A percentile compares a stretch with the other conserved stretches of the same genome.
Conservation (phyloP, 2,113 vertebrate genomes). For the Mohoua ochrocephala region DNA sequence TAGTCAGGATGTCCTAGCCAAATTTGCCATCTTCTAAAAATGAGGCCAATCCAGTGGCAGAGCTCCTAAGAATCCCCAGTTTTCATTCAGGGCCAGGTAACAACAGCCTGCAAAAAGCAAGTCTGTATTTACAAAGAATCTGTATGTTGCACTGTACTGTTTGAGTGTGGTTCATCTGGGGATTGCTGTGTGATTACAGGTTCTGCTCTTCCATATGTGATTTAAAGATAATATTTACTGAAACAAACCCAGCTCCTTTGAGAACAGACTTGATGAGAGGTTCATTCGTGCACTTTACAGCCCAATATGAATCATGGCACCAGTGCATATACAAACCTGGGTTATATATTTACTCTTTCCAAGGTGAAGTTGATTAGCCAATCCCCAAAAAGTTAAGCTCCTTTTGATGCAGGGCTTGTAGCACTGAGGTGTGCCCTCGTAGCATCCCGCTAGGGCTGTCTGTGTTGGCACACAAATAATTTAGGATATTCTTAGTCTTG, state of each 20-base stretch:
- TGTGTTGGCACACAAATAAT: neutral
- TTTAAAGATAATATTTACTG: neutral
- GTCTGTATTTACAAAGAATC: neutral
- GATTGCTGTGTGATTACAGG: neutral
- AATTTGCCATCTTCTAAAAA: neutral
- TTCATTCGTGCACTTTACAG: neutral
- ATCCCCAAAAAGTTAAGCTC: neutral
- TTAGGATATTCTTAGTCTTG: neutral
- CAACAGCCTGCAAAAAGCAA: neutral
- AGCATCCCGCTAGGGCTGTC: neutral
- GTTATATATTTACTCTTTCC: neutral
- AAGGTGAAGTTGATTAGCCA: neutral
- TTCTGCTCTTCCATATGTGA: neutral
- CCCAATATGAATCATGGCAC: neutral
- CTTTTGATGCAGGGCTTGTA: neutral
- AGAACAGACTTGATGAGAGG: neutral
- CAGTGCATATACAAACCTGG: neutral
- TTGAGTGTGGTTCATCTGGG: neutral
- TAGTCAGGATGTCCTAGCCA: neutral
- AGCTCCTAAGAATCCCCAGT: neutral
- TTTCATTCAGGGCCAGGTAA: neutral
- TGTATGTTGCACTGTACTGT: neutral
- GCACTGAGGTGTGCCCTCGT: neutral
- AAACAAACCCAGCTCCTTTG: neutral
- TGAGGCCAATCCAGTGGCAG: neutral